Evolutionary conservation across 2,113 vertebrate species (phyloP).

Genomic region (Himantopus leucocephalus): DNA sequence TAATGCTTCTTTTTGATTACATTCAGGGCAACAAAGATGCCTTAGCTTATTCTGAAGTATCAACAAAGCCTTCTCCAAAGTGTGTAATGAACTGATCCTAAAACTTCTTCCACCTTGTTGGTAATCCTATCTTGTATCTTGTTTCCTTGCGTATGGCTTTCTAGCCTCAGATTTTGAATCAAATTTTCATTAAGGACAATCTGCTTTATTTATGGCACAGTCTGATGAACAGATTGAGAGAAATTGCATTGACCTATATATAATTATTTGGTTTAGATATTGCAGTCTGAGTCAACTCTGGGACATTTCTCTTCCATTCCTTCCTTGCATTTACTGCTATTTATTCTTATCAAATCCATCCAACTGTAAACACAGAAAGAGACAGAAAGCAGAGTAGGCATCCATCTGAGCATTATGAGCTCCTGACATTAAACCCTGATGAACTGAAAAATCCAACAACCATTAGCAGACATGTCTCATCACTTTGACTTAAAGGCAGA

Average conservation of each 20-base stretch:
- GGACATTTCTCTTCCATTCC: not conserved
- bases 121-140: not conserved
- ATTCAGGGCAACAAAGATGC: not conserved
- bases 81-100: not conserved
- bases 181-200: not conserved
- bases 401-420: not conserved
- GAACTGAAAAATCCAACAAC: not conserved
- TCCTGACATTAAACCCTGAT: not conserved
- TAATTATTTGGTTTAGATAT: constrained; percentile 23
- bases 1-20: not conserved
- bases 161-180: not conserved
- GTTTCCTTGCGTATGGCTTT: not conserved
- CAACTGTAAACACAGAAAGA: not conserved
- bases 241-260: not conserved
- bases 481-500: not conserved
- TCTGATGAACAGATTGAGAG: not conserved
- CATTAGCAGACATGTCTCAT: not conserved
- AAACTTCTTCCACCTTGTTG: not conserved
- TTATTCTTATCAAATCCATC: not conserved
- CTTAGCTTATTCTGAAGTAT: not conserved
- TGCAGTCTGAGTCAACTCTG: not conserved
- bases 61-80: not conserved
- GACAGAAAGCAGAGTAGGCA: not conserved
- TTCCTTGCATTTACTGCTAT: not conserved
- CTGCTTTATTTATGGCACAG: constrained; percentile 18